Evolutionary conservation across 2,888 invertebrate species (phyloP), one percentile per base, ranked within the genome.

Genomic region (Oscheius sp.): DNA sequence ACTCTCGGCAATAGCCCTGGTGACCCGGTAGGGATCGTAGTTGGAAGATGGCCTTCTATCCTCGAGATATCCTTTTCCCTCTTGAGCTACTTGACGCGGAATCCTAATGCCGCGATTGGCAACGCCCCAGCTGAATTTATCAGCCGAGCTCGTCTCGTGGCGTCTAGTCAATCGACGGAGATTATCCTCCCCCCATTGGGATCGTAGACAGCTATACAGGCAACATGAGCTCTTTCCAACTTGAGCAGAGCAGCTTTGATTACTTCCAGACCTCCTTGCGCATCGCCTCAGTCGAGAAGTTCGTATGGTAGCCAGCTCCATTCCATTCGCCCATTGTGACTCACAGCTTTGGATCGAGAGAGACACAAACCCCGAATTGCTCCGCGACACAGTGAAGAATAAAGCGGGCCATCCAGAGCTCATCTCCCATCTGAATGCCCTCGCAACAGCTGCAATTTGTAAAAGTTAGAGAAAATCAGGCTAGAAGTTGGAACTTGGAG

Each of bases 91-190:
- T 52, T 84, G 83, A 17, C 84, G 71, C 23, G 85, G 84, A 58
- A 86, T 82, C 37, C 86, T 79, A 20, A 86, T 73, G 6, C 76
- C 81, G 31, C 85, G 82, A 67, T 83, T 78, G 29, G 85, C 85
- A 20, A 84, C 73, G 20, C 85, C 85, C 76, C 81, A 82, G 81
- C 94, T 94, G 88, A 98, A 97, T 88, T 96, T 94, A 87, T 94
- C 93, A 87, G 96, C 96, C 82, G 93, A 93, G 85, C 95, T 94
- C 2, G 97, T 97, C 89, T 97, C 97, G 87, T 94, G 95, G 82
- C 91, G 91, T 70, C 97, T 97, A 68, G 94, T 96, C 73, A 97
- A 90, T 75, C 97, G 91, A 73, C 95, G 91, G 87, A 93, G 93
- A 88, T 97, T 97, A 90, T 97, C 97, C 87, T 92, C 92, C 97